Percentiles rank a stretch among this genome's conserved stretches.
Evolutionary conservation across 2,113 vertebrate species (phyloP).

Genomic region (Microcebus ravelobensis): DNA sequence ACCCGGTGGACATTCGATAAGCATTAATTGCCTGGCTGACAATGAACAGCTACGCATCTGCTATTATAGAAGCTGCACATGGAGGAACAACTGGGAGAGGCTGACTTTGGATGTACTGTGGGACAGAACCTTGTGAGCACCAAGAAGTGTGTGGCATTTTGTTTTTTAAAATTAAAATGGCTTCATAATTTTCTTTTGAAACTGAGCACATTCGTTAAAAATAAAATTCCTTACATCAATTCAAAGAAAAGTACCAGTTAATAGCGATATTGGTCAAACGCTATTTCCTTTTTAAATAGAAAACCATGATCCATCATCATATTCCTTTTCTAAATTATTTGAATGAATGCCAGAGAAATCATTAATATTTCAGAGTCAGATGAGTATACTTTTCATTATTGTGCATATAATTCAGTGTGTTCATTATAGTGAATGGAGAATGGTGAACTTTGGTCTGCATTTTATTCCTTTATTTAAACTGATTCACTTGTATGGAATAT

Average conservation of each 20-base stretch:
- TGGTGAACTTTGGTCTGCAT: not conserved
- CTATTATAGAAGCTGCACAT: not conserved
- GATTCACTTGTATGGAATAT: conserved; percentile 44
- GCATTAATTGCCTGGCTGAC: conserved; percentile 49
- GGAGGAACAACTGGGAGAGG: not conserved
- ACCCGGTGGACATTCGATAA: conserved; percentile 6
- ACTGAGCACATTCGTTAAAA: conserved; percentile 12
- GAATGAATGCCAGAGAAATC: conserved; percentile 35
- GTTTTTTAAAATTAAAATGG: not conserved
- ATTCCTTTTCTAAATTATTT: conserved; percentile 31
- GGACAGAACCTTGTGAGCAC: not conserved
- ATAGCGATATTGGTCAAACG: not conserved
- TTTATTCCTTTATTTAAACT: conserved; percentile 40
- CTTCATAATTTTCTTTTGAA: conserved; percentile 54
- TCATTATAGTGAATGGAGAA: conserved; percentile 41
- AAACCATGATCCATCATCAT: not conserved
- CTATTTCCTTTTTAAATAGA: conserved; percentile 37
- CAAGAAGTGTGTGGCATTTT: not conserved
- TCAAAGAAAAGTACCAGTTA: not conserved
- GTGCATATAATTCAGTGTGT: not conserved
- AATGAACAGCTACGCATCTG: conserved; percentile 22
- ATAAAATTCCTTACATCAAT: conserved; percentile 19
- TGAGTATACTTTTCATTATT: conserved; percentile 49
- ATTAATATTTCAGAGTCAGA: conserved; percentile 34
- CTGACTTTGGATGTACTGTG: not conserved